Conservation (phyloP, 2,888 invertebrate species). For the Macroteleia sp. region DNA sequence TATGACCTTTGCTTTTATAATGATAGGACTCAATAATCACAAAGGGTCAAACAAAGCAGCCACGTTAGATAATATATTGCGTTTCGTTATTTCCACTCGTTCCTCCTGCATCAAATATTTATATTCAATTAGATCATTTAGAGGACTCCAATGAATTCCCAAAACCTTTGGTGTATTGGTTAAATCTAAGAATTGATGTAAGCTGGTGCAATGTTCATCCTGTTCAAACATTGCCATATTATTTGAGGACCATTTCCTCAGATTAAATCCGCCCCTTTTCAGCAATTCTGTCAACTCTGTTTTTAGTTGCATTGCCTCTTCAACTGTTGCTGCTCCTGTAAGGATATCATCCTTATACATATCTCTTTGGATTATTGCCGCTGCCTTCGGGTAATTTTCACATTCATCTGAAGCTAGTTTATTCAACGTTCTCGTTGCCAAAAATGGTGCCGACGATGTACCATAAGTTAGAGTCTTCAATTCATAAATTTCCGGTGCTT, state of each 20-base stretch:
- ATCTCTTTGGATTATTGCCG: neutral
- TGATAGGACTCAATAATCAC: slow-evolving; percentile 1
- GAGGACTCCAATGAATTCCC: slow-evolving; percentile 2
- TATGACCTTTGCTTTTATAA: slow-evolving; percentile 17
- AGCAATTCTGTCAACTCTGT: neutral
- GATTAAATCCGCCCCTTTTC: neutral
- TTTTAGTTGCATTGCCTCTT: slow-evolving; percentile 3
- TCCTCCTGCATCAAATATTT: neutral
- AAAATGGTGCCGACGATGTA: neutral
- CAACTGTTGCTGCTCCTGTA: neutral
- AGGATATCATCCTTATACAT: slow-evolving; percentile 4
- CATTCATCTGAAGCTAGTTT: neutral
- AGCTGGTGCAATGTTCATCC: neutral
- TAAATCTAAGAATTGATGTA: neutral
- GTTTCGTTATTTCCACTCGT: neutral
- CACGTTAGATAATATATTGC: slow-evolving; percentile 6
- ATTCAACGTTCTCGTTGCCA: neutral
- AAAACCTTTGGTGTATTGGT: neutral
- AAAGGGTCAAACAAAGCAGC: slow-evolving; percentile 6
- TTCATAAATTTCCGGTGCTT: neutral
- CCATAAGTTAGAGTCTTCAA: neutral
- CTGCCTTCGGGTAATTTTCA: neutral
- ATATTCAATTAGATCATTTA: neutral
- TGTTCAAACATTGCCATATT: neutral
- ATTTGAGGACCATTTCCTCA: slow-evolving; percentile 17